Evolutionary conservation across 2,888 invertebrate genomes (phyloP), one percentile per base, ranked within the genome.

Genomic region (Metallyticus violacea): DNA sequence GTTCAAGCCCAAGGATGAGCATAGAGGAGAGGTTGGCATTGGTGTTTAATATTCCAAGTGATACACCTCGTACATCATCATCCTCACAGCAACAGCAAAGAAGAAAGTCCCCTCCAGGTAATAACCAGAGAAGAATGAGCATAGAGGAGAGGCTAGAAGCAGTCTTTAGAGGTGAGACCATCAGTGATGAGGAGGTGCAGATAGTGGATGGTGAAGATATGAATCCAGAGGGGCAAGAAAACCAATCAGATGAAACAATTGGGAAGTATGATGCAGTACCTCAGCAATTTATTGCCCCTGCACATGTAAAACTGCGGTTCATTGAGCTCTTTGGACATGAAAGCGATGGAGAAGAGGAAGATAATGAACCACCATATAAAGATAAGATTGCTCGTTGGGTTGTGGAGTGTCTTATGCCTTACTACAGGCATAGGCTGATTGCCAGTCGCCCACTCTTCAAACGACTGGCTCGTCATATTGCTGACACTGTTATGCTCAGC

Each of bases 371-470:
- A 77, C 7, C 27, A 7, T 82, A 76, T 22, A 87, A 81, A 78
- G 85, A 87, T 7, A 81, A 79, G 40, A 40, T 87, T n/a, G 85
- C 79, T 26, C 87, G 81, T 28, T 85, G 85, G 85, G 82, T 87
- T 0, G 85, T 87, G 9, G 78, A 85, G 22, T 30, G 85, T n/a
- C 81, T 87, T 26, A 87, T 85, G 85, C 85, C 85, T 1, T 87
- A 81, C 28, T 87, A 87, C 30, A 85, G 78, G 26, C 82, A 26
- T 30, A 85, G 85, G n/a, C 29, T 82, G 30, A 87, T 87, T 27
- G 26, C 7, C 6, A 40, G 27, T 15, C 81, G 85, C 1, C 82
- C 81, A 26, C 76, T 81, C 27, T 87, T 87, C 79, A 87, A 87
- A 28, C 40, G 28, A 25, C 81, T 81, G 6, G 87, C 87, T 81